Evolutionary conservation across 92 coral and sea anemone species (phyloP), one percentile per base, ranked within the genome.

Genomic region (Porites divaricata): DNA sequence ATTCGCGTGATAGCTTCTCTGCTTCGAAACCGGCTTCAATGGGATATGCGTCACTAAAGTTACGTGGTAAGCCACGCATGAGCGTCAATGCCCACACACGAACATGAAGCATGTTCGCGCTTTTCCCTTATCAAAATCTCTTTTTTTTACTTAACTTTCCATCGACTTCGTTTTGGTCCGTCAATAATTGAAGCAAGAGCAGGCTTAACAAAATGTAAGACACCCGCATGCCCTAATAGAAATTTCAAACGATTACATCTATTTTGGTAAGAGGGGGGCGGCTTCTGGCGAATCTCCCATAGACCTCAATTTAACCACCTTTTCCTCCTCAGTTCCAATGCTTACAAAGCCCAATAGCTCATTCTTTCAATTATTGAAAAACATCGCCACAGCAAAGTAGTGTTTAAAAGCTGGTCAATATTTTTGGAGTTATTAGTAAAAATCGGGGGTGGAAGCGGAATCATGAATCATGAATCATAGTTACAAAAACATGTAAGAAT

Each of bases 171-270:
- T 71, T 22, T 4, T 12, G 15, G 85, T 21, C 62, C 25, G 71
- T 9, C 64, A 72, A 35, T 17, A 82, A 71, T 24, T n/a, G 11
- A 22, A 28, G 59, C 70, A 72, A 28, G 65, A 45, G 59, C 70
- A 63, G 62, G 61, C 70, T 59, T 81, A 81, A 81, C 78, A 71
- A 72, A 82, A 72, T 79, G 62, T 72, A 70, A 49, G 49, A 2
- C 48, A 35, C 52, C 86, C 50, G 79, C 59, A 45, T 73, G 62
- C 48, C 22, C 64, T 61, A 49, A 82, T 8, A 50, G 58, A 19
- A 82, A 72, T 72, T 72, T 82, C 86, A 48, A 22, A 49, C 53
- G 62, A 82, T 82, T 58, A 49, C 59, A 82, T 82, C 86, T 19
- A 25, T 19, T 20, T 49, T 49, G 72, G 72, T 9, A 50, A 35